These are phyloP conservation scores for Cromileptes altivelis DNA, from an alignment of 2,113 vertebrate species.

Conservation along the genomic window DNA sequence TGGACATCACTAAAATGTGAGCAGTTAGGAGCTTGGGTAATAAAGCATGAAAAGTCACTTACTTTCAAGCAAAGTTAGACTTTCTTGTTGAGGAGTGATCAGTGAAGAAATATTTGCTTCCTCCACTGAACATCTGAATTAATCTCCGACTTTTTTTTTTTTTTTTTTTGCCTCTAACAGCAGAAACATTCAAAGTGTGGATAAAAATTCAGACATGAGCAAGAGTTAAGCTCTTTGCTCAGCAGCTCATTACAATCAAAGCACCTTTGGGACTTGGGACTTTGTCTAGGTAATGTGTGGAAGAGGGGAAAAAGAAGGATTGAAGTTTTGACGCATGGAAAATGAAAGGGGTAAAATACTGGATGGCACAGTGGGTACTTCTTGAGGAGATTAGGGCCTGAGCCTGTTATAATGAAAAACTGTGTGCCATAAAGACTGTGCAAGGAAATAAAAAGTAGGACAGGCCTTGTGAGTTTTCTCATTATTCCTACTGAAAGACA, in stretches of 20 bases:
- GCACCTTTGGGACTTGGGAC: conserved; percentile 41
- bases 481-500: conserved; percentile 45
- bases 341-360: conserved; percentile 59
- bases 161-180: conserved; percentile 1
- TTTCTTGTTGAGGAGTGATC: neutral
- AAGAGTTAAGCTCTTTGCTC: conserved; percentile 24
- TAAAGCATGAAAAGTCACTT: neutral
- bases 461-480: conserved; percentile 51
- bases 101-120: neutral
- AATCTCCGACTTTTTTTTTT: neutral
- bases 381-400: conserved; percentile 68
- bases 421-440: conserved; percentile 20
- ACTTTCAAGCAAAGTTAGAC: neutral
- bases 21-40: neutral
- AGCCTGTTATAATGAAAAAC: conserved; percentile 71
- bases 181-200: conserved; percentile 32
- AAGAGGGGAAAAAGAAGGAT: conserved; percentile 34
- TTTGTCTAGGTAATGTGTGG: conserved; percentile 34
- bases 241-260: conserved; percentile 58
- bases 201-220: conserved; percentile 32
- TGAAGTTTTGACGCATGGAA: conserved; percentile 50
- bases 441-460: conserved; percentile 36
- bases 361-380: conserved; percentile 66
- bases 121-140: neutral
- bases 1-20: conserved; percentile 77